phyloP scores from a whole-genome alignment of 2,797 vertebrate species.

The Urocyon cinereoargenteus region DNA sequence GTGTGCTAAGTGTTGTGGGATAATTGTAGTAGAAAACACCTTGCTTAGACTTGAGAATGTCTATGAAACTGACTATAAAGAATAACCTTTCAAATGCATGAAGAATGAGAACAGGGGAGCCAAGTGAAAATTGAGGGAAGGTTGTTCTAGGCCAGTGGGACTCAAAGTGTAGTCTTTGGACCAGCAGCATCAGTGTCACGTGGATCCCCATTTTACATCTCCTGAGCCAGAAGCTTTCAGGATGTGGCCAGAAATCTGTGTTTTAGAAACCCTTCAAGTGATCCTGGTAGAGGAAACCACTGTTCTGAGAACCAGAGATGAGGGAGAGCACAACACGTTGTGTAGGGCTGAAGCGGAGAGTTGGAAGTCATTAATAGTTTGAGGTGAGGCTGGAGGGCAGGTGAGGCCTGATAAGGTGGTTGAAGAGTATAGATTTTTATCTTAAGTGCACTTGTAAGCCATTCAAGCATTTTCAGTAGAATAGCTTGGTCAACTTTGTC shows the following conservation, averaged over 20 bases:
- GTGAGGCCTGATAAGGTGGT: not conserved
- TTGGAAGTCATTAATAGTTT: not conserved
- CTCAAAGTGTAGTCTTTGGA: not conserved
- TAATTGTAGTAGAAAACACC: not conserved
- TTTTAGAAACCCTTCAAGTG: not conserved
- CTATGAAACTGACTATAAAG: not conserved
- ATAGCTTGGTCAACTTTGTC: not conserved
- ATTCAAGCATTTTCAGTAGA: not conserved
- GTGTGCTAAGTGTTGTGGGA: not conserved
- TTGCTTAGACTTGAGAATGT: not conserved
- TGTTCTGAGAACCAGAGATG: not conserved
- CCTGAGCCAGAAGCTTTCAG: not conserved
- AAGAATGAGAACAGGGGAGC: not conserved
- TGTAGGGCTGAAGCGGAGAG: not conserved
- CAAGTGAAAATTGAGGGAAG: not conserved
- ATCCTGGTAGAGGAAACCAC: not conserved
- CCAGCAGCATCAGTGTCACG: not conserved
- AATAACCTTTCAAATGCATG: not conserved
- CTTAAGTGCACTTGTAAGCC: not conserved
- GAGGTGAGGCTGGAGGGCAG: not conserved
- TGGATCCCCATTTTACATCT: not conserved
- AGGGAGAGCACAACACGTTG: not conserved
- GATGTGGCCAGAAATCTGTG: not conserved
- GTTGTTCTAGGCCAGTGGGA: not conserved
- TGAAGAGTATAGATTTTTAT: slow-evolving; percentile 11